Conservation (phyloP, 2,797 vertebrate genomes). For the Cottoperca gobio region DNA sequence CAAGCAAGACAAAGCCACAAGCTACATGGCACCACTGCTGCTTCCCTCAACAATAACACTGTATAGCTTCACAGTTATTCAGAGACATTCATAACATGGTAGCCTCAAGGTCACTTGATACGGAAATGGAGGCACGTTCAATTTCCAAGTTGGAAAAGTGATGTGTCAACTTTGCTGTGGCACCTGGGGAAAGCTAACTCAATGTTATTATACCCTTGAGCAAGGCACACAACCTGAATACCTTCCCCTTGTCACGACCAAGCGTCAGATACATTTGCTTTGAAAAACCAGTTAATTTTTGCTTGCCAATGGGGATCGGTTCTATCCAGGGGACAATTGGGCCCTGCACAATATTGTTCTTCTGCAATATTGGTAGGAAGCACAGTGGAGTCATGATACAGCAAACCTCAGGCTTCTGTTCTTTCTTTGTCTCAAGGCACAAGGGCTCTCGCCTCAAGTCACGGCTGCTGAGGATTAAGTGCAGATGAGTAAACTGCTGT, state of each 20-base stretch:
- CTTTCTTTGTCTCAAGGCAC: slow-evolving; percentile 30
- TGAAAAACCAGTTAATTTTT: slow-evolving; percentile 11
- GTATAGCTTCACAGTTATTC: slow-evolving; percentile 21
- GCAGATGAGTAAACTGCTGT: slow-evolving; percentile 31
- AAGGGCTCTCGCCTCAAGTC: slow-evolving; percentile 30
- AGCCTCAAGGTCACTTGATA: slow-evolving; percentile 41
- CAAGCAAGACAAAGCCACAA: neutral
- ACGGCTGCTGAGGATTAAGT: slow-evolving; percentile 20
- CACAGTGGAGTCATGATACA: slow-evolving; percentile 14
- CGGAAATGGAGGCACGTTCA: neutral
- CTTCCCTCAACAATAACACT: slow-evolving; percentile 56
- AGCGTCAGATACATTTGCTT: slow-evolving; percentile 29
- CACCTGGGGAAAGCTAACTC: slow-evolving; percentile 36
- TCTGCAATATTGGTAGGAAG: slow-evolving; percentile 18
- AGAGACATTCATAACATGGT: slow-evolving; percentile 53
- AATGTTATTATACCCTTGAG: slow-evolving; percentile 60
- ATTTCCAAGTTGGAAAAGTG: slow-evolving; percentile 11
- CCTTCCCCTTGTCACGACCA: slow-evolving; percentile 4
- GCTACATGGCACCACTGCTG: slow-evolving; percentile 24
- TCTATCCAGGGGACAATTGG: slow-evolving; percentile 5
- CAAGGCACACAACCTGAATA: slow-evolving; percentile 32
- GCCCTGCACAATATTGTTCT: neutral
- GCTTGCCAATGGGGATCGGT: neutral
- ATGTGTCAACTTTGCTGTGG: slow-evolving; percentile 18
- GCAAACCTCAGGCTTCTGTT: slow-evolving; percentile 13